A percentile compares a stretch with the other conserved stretches of the same genome.
phyloP scores from a whole-genome alignment of 2,113 vertebrate genomes.

The Paramormyrops kingsleyae region DNA sequence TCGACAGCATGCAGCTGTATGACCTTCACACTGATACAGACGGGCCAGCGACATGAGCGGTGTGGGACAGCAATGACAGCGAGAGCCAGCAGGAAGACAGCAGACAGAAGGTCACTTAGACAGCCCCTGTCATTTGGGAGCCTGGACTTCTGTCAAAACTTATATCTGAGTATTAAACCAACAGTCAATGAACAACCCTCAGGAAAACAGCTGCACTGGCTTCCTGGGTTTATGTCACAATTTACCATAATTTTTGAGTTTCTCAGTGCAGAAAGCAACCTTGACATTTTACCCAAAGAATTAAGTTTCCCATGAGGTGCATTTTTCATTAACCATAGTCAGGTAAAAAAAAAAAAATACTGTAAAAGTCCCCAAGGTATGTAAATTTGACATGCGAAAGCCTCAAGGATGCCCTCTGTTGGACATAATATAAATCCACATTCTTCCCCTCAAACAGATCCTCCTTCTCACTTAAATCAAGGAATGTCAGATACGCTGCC shows the following conservation, averaged over 20 bases:
- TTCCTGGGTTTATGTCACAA: not conserved
- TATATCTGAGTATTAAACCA: not conserved
- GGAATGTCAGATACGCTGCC: not conserved
- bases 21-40: not conserved
- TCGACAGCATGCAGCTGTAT: not conserved
- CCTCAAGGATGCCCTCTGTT: slow-evolving; percentile 50
- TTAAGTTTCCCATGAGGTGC: not conserved
- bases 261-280: not conserved
- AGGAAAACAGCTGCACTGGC: not conserved
- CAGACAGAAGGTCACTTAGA: not conserved
- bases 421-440: slow-evolving; percentile 23
- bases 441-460: not conserved
- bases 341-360: not conserved
- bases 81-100: not conserved
- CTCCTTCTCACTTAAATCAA: not conserved
- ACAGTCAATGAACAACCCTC: not conserved
- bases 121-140: not conserved
- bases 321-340: not conserved
- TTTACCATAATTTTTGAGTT: not conserved
- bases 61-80: not conserved
- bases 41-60: not conserved
- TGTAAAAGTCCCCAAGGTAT: not conserved
- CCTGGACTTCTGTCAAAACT: not conserved
- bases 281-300: not conserved
- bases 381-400: not conserved